Evolutionary conservation across 2,113 vertebrate genomes (phyloP), one percentile per base, ranked within the genome.

Genomic region (Prinia subflava): DNA sequence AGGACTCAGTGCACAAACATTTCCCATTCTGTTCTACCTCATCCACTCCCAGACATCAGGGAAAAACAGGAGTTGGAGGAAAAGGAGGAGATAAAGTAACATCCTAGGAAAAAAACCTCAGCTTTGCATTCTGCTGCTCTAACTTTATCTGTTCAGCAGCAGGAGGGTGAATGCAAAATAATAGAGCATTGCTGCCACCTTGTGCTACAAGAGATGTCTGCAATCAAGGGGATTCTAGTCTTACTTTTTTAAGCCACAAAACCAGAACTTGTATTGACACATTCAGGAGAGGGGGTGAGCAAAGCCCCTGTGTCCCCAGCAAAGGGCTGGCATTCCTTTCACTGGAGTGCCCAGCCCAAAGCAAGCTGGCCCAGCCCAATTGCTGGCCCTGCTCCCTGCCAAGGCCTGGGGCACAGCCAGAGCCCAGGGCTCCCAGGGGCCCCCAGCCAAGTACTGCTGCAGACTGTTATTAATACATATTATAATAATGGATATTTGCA

Each of bases 231-330:
- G 3, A 33, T 69, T 53, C 24, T 27, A 14, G 19, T 15, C 35
- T 90, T 13, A 1, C 21, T 46, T 74, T 47, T 35, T 59, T 35
- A 62, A 79, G n/a, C 3, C 11, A 28, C 64, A 60, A 50, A 60
- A 23, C 17, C 77, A 67, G 47, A 69, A 49, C 5, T 47, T n/a
- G 2, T 2, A 14, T 13, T 16, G 75, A 15, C 31, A 15, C 22
- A 7, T 13, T 70, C 16, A 47, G 23, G 46, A 35, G 15, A 89
- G 11, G 42, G 23, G 7, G 15, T 3, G 25, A 81, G 37, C 18
- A 62, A 59, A 2, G 0, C 8, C 35, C 5, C 7, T 0, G 0
- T 23, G 22, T 28, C 7, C 11, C 3, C 22, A 1, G 0, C 15
- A 23, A 15, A 60, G 31, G 18, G 21, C 9, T 8, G 7, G 56